Evolutionary conservation across 2,888 invertebrate genomes (phyloP), one percentile per base, ranked within the genome.

Genomic region (Desoria tigrina): DNA sequence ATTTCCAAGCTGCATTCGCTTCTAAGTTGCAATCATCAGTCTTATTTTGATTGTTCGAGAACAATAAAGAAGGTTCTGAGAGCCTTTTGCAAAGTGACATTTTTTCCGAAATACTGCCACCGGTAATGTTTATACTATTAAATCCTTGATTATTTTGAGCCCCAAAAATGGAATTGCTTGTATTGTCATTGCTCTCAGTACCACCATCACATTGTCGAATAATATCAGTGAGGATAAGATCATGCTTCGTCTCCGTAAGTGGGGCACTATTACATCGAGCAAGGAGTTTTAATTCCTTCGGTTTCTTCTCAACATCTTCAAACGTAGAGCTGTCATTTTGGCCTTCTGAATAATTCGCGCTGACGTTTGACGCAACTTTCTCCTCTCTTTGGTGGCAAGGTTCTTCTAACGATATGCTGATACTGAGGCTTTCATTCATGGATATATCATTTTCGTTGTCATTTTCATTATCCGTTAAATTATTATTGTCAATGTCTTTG

Each of bases 211-310:
- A 39, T 27, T 58, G 58, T 26, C 58, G 9, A n/a, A 39, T n/a
- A 6, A 58, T 42, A n/a, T 58, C 58, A 2, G 58, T 64, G 4
- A 69, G 55, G 7, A 62, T 67, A 55, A 66, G 74, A 21, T 71
- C 65, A 55, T 66, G 58, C 54, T 63, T 60, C 11, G 69, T 65
- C 0, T 69, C 67, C 4, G 68, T 39, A 11, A 74, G 56, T 9
- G 76, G 76, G 7, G 73, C 74, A 68, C 74, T 74, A 57, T 74
- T 76, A 39, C 74, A 76, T 50, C 76, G 23, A 11, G 66, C 68
- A 23, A 73, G 61, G 49, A 71, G 28, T 26, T 51, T 51, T 24
- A 21, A 7, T 24, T 51, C 51, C 6, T 26, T 24, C 6, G 11
- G 11, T 51, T 51, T 24, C 6, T 26, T 51, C 3, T 26, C 24